phyloP scores from a whole-genome alignment of 2,888 invertebrate genomes.

The Drosophila aldrichi region DNA sequence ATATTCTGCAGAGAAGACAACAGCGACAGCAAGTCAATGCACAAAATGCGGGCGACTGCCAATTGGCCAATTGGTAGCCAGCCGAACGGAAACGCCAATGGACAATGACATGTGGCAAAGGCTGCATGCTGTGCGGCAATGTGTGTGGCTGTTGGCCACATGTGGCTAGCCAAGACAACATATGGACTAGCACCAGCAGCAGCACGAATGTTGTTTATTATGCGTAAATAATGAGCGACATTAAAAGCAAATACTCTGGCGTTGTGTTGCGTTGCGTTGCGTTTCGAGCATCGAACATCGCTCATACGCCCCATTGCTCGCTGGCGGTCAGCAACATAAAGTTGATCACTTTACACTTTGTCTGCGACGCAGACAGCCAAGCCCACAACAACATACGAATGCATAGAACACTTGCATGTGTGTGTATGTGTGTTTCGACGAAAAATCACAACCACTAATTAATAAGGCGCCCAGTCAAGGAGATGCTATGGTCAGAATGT shows the following conservation, averaged over 20 bases:
- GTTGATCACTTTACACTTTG: slow-evolving; percentile 47
- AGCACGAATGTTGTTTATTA: slow-evolving; percentile 50
- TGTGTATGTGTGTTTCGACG: background rate
- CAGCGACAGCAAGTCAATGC: background rate
- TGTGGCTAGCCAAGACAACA: slow-evolving; percentile 16
- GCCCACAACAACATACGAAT: background rate
- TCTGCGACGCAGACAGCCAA: slow-evolving; percentile 5
- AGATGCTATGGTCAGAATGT: slow-evolving; percentile 10
- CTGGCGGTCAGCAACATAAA: slow-evolving; percentile 54
- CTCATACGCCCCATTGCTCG: slow-evolving; percentile 58
- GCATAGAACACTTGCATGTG: slow-evolving; percentile 24
- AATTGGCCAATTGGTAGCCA: slow-evolving; percentile 12
- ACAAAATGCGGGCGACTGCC: slow-evolving; percentile 15
- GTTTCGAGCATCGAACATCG: slow-evolving; percentile 45
- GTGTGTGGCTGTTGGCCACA: slow-evolving; percentile 45
- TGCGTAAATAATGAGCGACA: slow-evolving; percentile 69
- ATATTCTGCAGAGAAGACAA: slow-evolving; percentile 23
- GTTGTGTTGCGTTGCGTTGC: slow-evolving; percentile 38
- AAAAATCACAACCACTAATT: slow-evolving; percentile 49
- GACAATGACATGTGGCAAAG: slow-evolving; percentile 37
- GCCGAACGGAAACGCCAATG: slow-evolving; percentile 49
- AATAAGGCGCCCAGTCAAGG: slow-evolving; percentile 61
- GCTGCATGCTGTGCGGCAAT: slow-evolving; percentile 48
- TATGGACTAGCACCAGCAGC: background rate
- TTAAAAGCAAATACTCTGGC: slow-evolving; percentile 48